Evolutionary conservation across 2,888 invertebrate genomes (phyloP), one percentile per base, ranked within the genome.

Genomic region (Dicroscelio sp.): DNA sequence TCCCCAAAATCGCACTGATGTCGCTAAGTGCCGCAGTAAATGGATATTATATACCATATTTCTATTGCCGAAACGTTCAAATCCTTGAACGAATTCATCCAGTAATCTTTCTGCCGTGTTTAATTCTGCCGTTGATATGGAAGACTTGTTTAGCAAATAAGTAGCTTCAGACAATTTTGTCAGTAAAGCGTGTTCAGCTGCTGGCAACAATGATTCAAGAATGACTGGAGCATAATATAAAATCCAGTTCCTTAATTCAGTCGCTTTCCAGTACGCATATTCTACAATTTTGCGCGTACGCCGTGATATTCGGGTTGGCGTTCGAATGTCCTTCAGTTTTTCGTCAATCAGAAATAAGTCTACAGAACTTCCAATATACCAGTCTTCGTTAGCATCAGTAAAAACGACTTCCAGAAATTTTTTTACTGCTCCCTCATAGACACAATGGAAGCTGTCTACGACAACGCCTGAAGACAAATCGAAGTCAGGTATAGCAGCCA

Each of bases 41-140:
- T n/a, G n/a, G n/a, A n/a, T n/a, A n/a, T n/a, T n/a, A n/a, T n/a
- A n/a, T n/a, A n/a, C n/a, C n/a, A n/a, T n/a, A n/a, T n/a, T 43
- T 43, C 8, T 14, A 43, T 43, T 43, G 43, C 85, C 85, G 38
- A 85, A 86, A 1, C 69, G 69, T 35, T 69, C 20, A 25, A 84
- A 84, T 43, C 48, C 48, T 33, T 14, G 12, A 12, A 85, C 48
- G 25, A 90, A 90, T 25, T 82, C 23, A 10, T 67, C 31, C 27
- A 90, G 38, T 23, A 65, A 30, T 4, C 27, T 20, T 43, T 90
- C 88, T 38, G 80, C 85, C 38, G 20, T n/a, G n/a, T 85, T 31
- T 60, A 90, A 58, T 33, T 91, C 73, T 25, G 20, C 63, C 17
- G 8, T 12, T 17, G 33, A 31, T 27, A 88, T 78, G 17, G 80